Evolutionary conservation across 1,140 invertebrate species (phyloP), one percentile per base, ranked within the genome.

Genomic region (Megathymus violae): DNA sequence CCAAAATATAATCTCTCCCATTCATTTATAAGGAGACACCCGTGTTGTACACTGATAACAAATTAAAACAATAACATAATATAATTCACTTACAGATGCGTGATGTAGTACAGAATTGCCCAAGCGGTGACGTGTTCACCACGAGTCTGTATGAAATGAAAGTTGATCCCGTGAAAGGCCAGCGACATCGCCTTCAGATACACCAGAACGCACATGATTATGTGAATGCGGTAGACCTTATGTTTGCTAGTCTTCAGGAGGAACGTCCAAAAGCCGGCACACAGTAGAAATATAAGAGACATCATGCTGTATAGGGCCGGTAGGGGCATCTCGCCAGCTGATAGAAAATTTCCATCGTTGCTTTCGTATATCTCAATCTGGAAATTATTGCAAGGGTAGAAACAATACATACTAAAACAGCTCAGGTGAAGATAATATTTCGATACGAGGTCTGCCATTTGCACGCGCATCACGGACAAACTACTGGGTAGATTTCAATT

Each of bases 41-140:
- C n/a, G n/a, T n/a, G n/a, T n/a, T n/a, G n/a, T n/a, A n/a, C n/a
- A n/a, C n/a, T n/a, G n/a, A n/a, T n/a, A n/a, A n/a, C n/a, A n/a
- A n/a, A n/a, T n/a, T n/a, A n/a, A n/a, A n/a, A n/a, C n/a, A n/a
- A n/a, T n/a, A n/a, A n/a, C n/a, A n/a, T n/a, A n/a, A 48, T 0
- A 54, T 25, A 17, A 47, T 31, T 65, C 73, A 93, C 94, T 93
- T 91, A 96, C 94, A 99, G 93, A 93, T 99, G 98, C 10, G 97
- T 98, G 41, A 99, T 96, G 72, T 99, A 99, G 86, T 96, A 99
- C 0, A 99, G 87, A 69, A 99, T 97, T 7, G 98, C 98, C 98
- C 98, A 99, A 2, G 98, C 96, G 46, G 98, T 97, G 15, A 99
- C 95, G 82, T 99, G 98, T 69, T 97, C 96, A 9, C 98, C 99